Conservation (phyloP, 2,888 invertebrate species). For the Drosophila villosipedis region DNA sequence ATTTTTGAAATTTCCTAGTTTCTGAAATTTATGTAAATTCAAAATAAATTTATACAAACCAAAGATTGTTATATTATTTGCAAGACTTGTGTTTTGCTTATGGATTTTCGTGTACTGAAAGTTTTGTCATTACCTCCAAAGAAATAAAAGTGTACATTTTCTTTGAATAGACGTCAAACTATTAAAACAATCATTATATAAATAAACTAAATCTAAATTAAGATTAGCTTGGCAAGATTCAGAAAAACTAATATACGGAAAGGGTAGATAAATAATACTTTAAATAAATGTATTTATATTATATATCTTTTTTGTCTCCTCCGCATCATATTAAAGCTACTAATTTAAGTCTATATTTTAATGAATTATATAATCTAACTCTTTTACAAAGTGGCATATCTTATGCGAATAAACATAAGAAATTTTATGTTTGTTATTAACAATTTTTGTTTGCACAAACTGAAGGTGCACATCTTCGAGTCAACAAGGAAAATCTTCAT, state of each 20-base stretch:
- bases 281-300: neutral
- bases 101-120: neutral
- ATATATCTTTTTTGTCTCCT: neutral
- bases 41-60: neutral
- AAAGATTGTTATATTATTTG: neutral
- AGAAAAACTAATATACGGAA: neutral
- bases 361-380: neutral
- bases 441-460: constrained; percentile 18
- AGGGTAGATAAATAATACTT: neutral
- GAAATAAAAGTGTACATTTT: neutral
- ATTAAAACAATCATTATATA: neutral
- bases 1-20: neutral
- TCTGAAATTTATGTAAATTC: neutral
- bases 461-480: constrained; percentile 30
- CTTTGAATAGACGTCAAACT: neutral
- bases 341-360: neutral
- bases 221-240: neutral
- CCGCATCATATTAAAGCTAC: neutral
- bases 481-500: constrained; percentile 24
- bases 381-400: neutral
- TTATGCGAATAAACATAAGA: neutral
- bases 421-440: neutral
- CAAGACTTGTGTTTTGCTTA: neutral
- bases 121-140: neutral
- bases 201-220: neutral